A percentile compares a stretch with the other conserved stretches of the same genome.
phyloP scores from a whole-genome alignment of 2,888 invertebrate genomes.

The Trichopria drosophilae region DNA sequence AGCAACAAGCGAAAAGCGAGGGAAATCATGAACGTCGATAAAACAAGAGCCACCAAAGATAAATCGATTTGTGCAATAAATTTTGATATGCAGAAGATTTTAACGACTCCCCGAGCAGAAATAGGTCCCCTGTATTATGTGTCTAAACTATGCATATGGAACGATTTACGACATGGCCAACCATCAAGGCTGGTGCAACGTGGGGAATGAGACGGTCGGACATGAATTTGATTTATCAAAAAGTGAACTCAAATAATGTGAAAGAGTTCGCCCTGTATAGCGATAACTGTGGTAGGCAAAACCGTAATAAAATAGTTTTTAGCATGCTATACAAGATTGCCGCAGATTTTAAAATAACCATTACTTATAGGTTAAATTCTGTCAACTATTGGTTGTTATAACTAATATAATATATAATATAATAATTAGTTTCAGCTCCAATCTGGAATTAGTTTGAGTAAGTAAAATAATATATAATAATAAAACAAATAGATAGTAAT shows the following conservation, averaged over 20 bases:
- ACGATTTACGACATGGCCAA: constrained; percentile 23
- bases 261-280: not conserved
- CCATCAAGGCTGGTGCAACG: constrained; percentile 11
- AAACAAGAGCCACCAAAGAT: constrained; percentile 10
- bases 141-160: constrained; percentile 23
- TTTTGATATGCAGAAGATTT: constrained; percentile 28
- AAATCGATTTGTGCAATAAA: constrained; percentile 20
- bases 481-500: too few relatives aligned
- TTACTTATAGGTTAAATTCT: too few relatives aligned
- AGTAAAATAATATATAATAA: too few relatives aligned
- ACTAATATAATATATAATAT: too few relatives aligned
- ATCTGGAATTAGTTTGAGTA: too few relatives aligned
- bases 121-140: constrained; percentile 23
- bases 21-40: too few relatives aligned
- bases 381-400: too few relatives aligned
- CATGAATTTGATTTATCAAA: constrained; percentile 3
- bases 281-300: constrained; percentile 1
- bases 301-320: not conserved
- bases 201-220: constrained; percentile 27
- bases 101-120: constrained; percentile 26
- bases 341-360: too few relatives aligned
- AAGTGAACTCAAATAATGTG: not conserved
- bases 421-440: too few relatives aligned
- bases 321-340: too few relatives aligned
- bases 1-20: too few relatives aligned